These are phyloP conservation scores for Corapipo altera DNA, from an alignment of 2,113 vertebrate genomes.

Conservation along the genomic window DNA sequence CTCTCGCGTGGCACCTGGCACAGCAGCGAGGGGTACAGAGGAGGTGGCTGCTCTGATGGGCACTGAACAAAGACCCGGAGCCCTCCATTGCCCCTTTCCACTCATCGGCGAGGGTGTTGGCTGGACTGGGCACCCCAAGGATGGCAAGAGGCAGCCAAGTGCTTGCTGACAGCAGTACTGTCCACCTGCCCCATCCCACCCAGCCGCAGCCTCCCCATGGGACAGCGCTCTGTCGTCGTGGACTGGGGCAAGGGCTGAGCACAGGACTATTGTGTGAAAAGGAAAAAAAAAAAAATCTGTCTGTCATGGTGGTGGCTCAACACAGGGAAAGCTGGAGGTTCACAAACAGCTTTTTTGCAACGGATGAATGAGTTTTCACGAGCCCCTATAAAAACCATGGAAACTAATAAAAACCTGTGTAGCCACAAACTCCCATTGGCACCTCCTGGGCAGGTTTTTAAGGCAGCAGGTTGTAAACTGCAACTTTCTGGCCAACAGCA, in stretches of 20 bases:
- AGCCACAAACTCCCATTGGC: background rate
- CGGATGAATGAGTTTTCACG: background rate
- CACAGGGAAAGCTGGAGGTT: background rate
- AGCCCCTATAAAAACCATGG: background rate
- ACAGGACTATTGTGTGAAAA: background rate
- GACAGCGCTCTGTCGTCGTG: rapidly evolving
- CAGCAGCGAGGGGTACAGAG: background rate
- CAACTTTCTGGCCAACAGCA: background rate
- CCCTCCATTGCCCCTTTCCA: background rate
- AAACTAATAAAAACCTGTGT: constrained; percentile 10
- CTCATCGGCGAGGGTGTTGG: rapidly evolving
- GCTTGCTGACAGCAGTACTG: rapidly evolving
- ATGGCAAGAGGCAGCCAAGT: background rate
- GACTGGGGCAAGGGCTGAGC: background rate
- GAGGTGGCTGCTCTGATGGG: background rate
- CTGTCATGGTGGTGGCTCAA: background rate
- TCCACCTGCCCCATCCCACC: rapidly evolving
- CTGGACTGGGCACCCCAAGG: background rate
- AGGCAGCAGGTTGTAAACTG: background rate
- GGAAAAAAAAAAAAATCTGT: background rate
- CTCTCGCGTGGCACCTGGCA: background rate
- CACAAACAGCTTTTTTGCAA: background rate
- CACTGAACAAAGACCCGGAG: background rate
- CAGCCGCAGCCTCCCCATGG: background rate
- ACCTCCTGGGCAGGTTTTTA: background rate